Percentiles rank a stretch among this genome's conserved stretches.
Conservation (phyloP, 1,140 invertebrate genomes). For the Musca vetustissima region DNA sequence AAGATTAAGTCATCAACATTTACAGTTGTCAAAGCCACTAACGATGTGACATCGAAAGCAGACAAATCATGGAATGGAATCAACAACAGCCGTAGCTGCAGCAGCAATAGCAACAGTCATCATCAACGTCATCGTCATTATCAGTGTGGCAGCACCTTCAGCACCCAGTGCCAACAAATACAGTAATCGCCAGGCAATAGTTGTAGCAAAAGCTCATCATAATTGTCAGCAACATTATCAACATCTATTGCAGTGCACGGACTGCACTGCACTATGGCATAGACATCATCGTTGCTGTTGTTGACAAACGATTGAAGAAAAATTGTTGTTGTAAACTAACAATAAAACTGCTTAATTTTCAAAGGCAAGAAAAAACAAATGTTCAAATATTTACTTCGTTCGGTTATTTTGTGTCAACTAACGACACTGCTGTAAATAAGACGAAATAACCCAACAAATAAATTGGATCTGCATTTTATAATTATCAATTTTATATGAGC, state of each 20-base stretch:
- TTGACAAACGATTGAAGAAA: too few species aligned
- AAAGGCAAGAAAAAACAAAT: conserved; percentile 6
- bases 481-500: too few species aligned
- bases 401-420: neutral
- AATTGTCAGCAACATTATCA: neutral
- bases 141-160: neutral
- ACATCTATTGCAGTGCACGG: too few species aligned
- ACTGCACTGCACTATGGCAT: too few species aligned
- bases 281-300: neutral
- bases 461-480: too few species aligned
- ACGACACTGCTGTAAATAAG: too few species aligned
- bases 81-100: too few species aligned
- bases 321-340: neutral
- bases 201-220: neutral
- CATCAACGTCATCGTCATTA: conserved; percentile 4
- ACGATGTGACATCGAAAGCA: conserved; percentile 13
- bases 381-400: conserved; percentile 2
- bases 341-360: conserved; percentile 22
- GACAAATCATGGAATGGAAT: too few species aligned
- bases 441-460: too few species aligned
- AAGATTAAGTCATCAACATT: conserved; percentile 24
- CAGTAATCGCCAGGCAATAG: too few species aligned
- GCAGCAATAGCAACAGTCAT: neutral
- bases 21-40: conserved; percentile 23
- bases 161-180: too few species aligned